These are phyloP conservation scores for Aix galericulata DNA, from an alignment of 2,113 vertebrate species.

Conservation along the genomic window DNA sequence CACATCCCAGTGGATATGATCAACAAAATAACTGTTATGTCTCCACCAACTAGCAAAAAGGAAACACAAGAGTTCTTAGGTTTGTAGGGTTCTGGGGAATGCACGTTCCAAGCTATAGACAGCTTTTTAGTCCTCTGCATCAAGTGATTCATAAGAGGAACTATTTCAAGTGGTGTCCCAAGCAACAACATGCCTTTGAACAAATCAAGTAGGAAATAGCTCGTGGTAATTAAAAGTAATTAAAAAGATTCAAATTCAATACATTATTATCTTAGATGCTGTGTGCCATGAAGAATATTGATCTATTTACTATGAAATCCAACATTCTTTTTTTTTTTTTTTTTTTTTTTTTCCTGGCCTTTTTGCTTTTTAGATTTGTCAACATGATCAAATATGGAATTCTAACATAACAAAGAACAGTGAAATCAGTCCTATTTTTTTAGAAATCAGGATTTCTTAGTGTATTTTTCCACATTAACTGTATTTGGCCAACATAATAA, in stretches of 20 bases:
- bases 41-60: too few relatives aligned
- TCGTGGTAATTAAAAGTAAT: background rate
- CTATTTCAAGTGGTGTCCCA: too few relatives aligned
- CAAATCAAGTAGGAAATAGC: too few relatives aligned
- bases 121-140: too few relatives aligned
- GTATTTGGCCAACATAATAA: background rate
- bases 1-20: too few relatives aligned
- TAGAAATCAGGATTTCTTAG: background rate
- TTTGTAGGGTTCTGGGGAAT: too few relatives aligned
- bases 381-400: background rate
- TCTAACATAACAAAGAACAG: background rate
- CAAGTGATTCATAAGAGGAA: too few relatives aligned
- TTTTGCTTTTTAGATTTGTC: background rate
- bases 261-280: background rate
- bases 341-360: background rate
- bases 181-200: too few relatives aligned
- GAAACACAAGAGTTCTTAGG: too few relatives aligned
- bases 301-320: background rate
- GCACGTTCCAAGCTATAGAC: too few relatives aligned
- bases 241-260: background rate
- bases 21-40: too few relatives aligned
- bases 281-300: background rate
- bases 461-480: background rate
- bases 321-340: background rate
- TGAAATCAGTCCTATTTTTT: background rate